Conservation (phyloP, 2,113 vertebrate genomes). For the Camelus dromedarius region DNA sequence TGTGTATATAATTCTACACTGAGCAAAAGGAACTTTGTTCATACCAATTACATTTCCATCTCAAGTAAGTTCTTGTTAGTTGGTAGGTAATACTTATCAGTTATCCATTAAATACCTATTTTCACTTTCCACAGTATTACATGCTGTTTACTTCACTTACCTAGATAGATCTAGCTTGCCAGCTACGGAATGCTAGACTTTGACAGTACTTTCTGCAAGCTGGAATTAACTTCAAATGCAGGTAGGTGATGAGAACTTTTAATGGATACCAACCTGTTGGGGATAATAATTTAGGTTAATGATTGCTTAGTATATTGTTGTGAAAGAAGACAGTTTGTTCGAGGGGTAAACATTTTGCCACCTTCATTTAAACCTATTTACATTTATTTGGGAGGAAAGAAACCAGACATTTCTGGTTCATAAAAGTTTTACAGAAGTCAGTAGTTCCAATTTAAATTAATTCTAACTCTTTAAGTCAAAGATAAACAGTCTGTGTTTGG, state of each 20-base stretch:
- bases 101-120: background rate
- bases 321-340: slow-evolving; percentile 30
- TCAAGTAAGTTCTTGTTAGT: background rate
- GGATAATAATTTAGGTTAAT: slow-evolving; percentile 26
- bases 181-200: background rate
- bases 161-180: background rate
- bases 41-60: background rate
- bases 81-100: background rate
- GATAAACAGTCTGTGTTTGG: background rate
- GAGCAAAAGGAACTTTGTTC: slow-evolving; percentile 11
- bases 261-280: background rate
- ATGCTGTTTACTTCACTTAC: background rate
- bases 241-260: background rate
- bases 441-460: slow-evolving; percentile 48
- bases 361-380: slow-evolving; percentile 44
- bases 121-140: background rate
- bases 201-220: slow-evolving; percentile 30
- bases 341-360: background rate
- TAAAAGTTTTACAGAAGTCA: background rate
- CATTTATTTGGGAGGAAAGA: slow-evolving; percentile 28
- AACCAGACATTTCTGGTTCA: slow-evolving; percentile 33
- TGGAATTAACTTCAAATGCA: slow-evolving; percentile 37
- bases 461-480: slow-evolving; percentile 2
- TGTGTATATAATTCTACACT: background rate
- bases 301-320: background rate